Conservation (phyloP, 2,113 vertebrate genomes). For the Corythaeola cristata region DNA sequence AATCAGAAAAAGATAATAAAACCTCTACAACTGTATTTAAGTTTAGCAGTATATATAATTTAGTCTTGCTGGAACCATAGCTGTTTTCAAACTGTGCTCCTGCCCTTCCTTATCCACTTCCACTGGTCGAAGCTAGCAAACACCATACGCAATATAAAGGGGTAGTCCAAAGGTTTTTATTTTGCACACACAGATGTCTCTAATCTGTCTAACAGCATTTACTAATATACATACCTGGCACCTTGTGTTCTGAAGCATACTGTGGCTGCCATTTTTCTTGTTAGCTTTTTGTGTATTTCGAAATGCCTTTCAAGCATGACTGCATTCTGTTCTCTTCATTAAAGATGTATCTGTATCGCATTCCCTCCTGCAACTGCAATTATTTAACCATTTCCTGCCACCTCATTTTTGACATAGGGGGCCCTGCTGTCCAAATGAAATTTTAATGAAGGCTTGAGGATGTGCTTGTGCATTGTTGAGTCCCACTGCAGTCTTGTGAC, state of each 20-base stretch:
- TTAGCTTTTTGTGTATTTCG: background rate
- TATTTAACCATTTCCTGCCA: conserved; percentile 32
- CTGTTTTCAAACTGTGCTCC: background rate
- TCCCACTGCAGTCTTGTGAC: background rate
- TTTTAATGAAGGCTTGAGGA: conserved; percentile 58
- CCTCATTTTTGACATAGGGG: conserved; percentile 38
- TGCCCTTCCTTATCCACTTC: background rate
- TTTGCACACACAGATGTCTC: background rate
- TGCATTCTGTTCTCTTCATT: conserved; percentile 24
- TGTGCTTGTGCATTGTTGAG: background rate
- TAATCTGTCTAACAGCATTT: background rate
- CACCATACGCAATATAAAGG: background rate
- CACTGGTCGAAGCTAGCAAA: background rate
- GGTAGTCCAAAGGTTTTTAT: background rate
- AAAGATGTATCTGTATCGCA: background rate
- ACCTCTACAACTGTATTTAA: background rate
- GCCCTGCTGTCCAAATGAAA: conserved; percentile 51
- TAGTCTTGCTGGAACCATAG: background rate
- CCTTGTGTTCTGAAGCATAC: background rate
- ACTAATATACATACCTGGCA: background rate
- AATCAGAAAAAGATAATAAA: background rate
- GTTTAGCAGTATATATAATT: background rate
- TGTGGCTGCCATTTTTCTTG: background rate
- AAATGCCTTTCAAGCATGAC: conserved; percentile 11
- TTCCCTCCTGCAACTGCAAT: background rate